Evolutionary conservation across 2,888 invertebrate genomes (phyloP).

Genomic region (Scaptomyza reducta): DNA sequence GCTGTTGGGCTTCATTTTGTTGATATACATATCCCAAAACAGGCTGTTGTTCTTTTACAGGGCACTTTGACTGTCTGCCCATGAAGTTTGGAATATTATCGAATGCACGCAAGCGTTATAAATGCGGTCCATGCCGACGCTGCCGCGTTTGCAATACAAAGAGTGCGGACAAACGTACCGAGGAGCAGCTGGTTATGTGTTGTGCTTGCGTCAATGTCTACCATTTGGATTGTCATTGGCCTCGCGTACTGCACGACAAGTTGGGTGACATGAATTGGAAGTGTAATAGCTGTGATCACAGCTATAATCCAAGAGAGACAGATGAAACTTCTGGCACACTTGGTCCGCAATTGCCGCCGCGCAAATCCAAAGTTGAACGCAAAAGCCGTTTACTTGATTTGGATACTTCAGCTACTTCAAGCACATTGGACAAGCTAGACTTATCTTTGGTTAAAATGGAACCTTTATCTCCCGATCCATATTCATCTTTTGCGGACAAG

Average conservation of each 20-base stretch:
- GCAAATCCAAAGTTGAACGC: constrained; percentile 54
- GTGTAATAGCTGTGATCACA: constrained; percentile 87
- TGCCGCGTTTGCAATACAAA: constrained; percentile 86
- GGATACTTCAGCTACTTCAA: constrained; percentile 20
- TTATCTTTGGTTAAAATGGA: background rate
- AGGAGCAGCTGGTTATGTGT: constrained; percentile 89
- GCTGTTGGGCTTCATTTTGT: background rate
- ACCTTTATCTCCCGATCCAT: background rate
- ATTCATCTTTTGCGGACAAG: background rate
- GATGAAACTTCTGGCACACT: constrained; percentile 1
- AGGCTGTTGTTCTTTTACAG: constrained; percentile 35
- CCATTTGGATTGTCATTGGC: constrained; percentile 92
- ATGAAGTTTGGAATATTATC: constrained; percentile 70
- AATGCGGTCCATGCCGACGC: constrained; percentile 95
- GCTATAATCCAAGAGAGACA: constrained; percentile 7
- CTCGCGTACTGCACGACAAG: constrained; percentile 86
- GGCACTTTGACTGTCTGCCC: constrained; percentile 75
- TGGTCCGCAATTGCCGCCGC: constrained; percentile 10
- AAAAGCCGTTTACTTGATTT: constrained; percentile 49
- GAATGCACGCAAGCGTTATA: constrained; percentile 87
- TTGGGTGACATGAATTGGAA: constrained; percentile 87
- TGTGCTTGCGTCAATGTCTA: constrained; percentile 93
- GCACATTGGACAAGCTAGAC: background rate
- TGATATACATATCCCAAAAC: too few relatives aligned
- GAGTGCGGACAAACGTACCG: constrained; percentile 84